Percentiles rank a stretch among this genome's conserved stretches.
Conservation (phyloP, 1,140 invertebrate species). For the Ceratitis capitata region DNA sequence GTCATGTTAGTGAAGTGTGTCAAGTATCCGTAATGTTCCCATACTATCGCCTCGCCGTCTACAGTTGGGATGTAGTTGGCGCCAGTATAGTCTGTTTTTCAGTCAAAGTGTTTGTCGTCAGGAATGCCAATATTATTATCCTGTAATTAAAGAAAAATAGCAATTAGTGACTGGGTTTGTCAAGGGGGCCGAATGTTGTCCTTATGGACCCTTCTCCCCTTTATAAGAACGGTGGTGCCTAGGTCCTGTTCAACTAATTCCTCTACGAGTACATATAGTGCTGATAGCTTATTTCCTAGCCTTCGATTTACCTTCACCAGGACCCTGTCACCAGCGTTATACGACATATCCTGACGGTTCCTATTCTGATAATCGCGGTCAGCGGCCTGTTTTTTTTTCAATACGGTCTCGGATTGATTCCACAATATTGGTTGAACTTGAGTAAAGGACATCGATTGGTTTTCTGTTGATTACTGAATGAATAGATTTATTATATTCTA, state of each 20-base stretch:
- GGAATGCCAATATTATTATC: background rate
- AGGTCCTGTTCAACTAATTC: background rate
- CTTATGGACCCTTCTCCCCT: background rate
- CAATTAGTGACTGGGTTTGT: background rate
- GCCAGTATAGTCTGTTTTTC: background rate
- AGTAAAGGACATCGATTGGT: background rate
- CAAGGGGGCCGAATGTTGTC: background rate
- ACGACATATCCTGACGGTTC: background rate
- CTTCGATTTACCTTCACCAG: background rate
- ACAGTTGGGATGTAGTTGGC: background rate
- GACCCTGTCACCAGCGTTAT: background rate
- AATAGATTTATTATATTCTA: conserved; percentile 10
- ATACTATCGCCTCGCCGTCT: conserved; percentile 32
- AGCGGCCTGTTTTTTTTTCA: background rate
- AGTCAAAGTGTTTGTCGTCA: background rate
- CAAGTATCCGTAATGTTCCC: conserved; percentile 33
- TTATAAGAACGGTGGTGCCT: background rate
- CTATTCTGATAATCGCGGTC: background rate
- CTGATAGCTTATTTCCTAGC: background rate
- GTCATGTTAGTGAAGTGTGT: conserved; percentile 42
- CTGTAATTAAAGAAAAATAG: background rate
- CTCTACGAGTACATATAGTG: background rate
- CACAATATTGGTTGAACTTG: background rate
- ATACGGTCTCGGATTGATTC: background rate
- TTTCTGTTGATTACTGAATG: conserved; percentile 2